Evolutionary conservation across 2,888 invertebrate genomes (phyloP).

Genomic region (Suillia variegata): DNA sequence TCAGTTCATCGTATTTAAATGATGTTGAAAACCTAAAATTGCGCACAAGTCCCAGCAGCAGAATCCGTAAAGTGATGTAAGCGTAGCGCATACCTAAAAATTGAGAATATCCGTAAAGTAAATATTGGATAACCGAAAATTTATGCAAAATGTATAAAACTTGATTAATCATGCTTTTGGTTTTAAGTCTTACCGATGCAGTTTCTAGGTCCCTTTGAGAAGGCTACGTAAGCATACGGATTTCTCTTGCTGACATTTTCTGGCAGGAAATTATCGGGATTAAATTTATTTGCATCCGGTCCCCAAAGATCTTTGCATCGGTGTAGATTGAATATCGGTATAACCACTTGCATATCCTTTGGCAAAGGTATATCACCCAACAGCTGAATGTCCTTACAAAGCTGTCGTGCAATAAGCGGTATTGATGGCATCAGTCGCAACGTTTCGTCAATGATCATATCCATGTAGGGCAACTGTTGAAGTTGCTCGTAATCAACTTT

Average conservation of each 20-base stretch:
- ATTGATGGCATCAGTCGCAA: slow-evolving; percentile 38
- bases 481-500: slow-evolving; percentile 29
- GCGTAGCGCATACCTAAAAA: slow-evolving; percentile 42
- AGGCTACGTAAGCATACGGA: background rate
- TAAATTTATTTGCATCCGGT: background rate
- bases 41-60: slow-evolving; percentile 32
- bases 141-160: too few species aligned
- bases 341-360: slow-evolving; percentile 34
- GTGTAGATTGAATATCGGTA: slow-evolving; percentile 33
- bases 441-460: slow-evolving; percentile 40
- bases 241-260: background rate
- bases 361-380: slow-evolving; percentile 28
- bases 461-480: slow-evolving; percentile 33
- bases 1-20: slow-evolving; percentile 35
- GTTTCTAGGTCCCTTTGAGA: background rate
- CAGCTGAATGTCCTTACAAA: slow-evolving; percentile 20
- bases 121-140: too few species aligned
- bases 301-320: background rate
- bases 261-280: background rate
- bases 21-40: slow-evolving; percentile 37
- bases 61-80: slow-evolving; percentile 36
- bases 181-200: background rate
- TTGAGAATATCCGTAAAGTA: background rate
- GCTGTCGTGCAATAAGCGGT: slow-evolving; percentile 34
- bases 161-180: too few species aligned